phyloP scores from a whole-genome alignment of 2,888 invertebrate species.

The Chrysolina haemoptera region DNA sequence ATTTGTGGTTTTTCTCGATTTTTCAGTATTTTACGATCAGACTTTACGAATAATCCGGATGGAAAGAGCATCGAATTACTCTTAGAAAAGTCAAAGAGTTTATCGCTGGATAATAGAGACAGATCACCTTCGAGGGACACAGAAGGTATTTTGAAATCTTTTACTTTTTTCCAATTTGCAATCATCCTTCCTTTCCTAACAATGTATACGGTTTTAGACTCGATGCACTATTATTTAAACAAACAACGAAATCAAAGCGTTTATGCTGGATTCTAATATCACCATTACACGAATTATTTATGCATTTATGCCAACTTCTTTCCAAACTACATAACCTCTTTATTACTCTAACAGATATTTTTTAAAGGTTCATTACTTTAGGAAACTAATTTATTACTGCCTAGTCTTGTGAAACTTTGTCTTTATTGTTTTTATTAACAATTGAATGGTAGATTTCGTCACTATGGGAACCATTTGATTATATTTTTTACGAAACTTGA shows the following conservation, averaged over 20 bases:
- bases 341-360: slow-evolving; percentile 47
- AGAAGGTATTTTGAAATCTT: slow-evolving; percentile 13
- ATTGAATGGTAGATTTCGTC: slow-evolving; percentile 55
- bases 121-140: slow-evolving; percentile 66
- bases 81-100: slow-evolving; percentile 82
- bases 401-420: slow-evolving; percentile 54
- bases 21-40: slow-evolving; percentile 84
- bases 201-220: no score
- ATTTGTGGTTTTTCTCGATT: slow-evolving; percentile 50
- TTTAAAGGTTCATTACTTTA: slow-evolving; percentile 47
- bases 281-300: not conserved
- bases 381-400: slow-evolving; percentile 54
- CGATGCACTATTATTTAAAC: not conserved
- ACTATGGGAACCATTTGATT: slow-evolving; percentile 56
- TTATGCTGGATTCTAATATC: not conserved
- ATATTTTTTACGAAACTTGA: slow-evolving; percentile 49
- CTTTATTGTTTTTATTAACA: slow-evolving; percentile 59
- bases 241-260: not conserved
- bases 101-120: slow-evolving; percentile 73
- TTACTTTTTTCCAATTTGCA: not conserved
- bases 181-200: not conserved
- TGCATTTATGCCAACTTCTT: slow-evolving; percentile 19
- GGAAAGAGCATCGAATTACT: slow-evolving; percentile 81
- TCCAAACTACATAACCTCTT: slow-evolving; percentile 38
- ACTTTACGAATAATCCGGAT: slow-evolving; percentile 74